Evolutionary conservation across 2,797 vertebrate genomes (phyloP), one percentile per base, ranked within the genome.

Genomic region (Nannoperca obscura): DNA sequence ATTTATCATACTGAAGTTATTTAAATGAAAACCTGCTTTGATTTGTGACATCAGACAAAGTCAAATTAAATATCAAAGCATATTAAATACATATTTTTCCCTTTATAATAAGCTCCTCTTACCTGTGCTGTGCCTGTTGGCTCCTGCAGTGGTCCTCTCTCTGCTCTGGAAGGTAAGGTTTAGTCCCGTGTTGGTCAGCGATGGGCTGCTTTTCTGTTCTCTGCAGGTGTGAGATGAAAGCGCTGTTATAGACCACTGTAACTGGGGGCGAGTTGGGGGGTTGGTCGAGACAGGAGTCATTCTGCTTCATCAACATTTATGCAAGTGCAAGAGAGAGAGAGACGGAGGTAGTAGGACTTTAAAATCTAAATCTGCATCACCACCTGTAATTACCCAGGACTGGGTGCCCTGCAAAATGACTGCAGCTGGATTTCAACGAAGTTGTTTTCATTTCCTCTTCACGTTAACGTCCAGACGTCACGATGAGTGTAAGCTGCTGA

Each of bases 151-250:
- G 24, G 5, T 55, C 14, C 17, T 22, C 42, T 34, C 44, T 83
- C 8, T 13, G 13, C 40, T 46, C 40, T 64, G 8, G 2, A 38
- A 46, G 67, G 20, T 11, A 12, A 58, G 54, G 30, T 72, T 75
- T 13, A 49, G 55, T 58, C 59, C 40, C 0, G 24, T 59, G 52
- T 60, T 47, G 20, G 58, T 3, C 59, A 5, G 32, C 4, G 50
- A 44, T 13, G 32, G 5, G 58, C 78, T 71, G 55, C 40, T 55
- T 46, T 17, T 55, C 58, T 61, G 71, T 44, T 80, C 70, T 76
- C 75, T 14, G 69, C 76, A 70, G 78, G 46, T 83, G 74, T 79
- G 63, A 80, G 71, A 90, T 89, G 74, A 90, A 76, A 90, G 84
- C 71, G 1, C 58, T 34, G 49, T 65, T 76, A 82, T 74, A 82